phyloP scores from a whole-genome alignment of 2,888 invertebrate species.

The Cecidostiba fungosa region DNA sequence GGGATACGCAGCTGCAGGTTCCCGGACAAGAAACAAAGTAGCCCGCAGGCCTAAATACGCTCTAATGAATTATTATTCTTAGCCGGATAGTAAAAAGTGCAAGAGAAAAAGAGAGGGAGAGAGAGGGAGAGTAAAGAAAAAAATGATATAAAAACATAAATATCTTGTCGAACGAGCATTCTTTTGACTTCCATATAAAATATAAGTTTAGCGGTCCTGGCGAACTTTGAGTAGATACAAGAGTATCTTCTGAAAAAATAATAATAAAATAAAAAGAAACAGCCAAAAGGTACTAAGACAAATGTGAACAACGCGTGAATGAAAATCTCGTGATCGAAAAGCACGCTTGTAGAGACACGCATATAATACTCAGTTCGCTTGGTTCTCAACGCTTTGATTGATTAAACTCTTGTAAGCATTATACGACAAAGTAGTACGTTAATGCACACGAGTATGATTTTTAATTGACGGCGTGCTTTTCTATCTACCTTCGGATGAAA shows the following conservation, averaged over 20 bases:
- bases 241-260: neutral
- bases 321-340: constrained; percentile 28
- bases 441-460: neutral
- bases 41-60: constrained; percentile 78
- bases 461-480: constrained; percentile 29
- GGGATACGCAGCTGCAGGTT: constrained; percentile 71
- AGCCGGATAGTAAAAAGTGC: constrained; percentile 45
- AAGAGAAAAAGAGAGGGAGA: neutral
- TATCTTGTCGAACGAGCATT: too few species aligned
- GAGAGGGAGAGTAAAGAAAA: neutral
- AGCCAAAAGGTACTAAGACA: constrained; percentile 28
- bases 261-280: neutral
- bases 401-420: neutral
- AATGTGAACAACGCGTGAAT: constrained; percentile 1
- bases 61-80: constrained; percentile 70
- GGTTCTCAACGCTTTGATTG: neutral
- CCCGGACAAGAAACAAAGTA: constrained; percentile 74
- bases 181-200: neutral
- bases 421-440: neutral
- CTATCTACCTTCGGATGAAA: neutral
- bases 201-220: constrained; percentile 33
- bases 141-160: neutral
- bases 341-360: neutral
- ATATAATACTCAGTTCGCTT: neutral
- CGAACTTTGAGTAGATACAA: constrained; percentile 3